These are phyloP conservation scores for Zaprionus obscuricornis DNA, from an alignment of 2,888 invertebrate genomes.

Conservation along the genomic window DNA sequence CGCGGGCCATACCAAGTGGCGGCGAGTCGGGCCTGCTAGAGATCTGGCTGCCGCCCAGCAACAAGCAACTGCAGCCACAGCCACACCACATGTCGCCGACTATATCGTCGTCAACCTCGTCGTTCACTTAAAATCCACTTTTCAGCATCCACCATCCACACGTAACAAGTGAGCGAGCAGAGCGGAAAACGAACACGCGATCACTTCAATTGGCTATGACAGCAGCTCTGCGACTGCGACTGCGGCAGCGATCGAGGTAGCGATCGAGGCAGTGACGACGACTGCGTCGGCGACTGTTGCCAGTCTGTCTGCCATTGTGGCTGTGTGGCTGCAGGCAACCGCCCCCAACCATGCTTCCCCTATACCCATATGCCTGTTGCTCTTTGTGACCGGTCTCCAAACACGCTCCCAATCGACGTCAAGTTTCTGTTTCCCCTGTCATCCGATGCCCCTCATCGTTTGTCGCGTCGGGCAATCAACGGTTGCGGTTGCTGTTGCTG, in stretches of 20 bases:
- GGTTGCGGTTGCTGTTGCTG: constrained; percentile 12
- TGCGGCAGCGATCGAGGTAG: too few relatives aligned
- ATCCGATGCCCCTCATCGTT: neutral
- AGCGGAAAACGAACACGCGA: constrained; percentile 69
- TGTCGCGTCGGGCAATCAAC: constrained; percentile 40
- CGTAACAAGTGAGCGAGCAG: constrained; percentile 30
- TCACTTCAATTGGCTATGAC: constrained; percentile 57
- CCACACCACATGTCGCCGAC: neutral
- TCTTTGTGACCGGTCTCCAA: constrained; percentile 16
- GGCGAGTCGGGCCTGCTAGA: neutral
- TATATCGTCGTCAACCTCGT: too few relatives aligned
- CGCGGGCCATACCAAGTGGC: constrained; percentile 5
- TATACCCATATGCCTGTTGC: neutral
- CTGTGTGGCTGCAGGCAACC: constrained; percentile 12
- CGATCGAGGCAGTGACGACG: too few relatives aligned
- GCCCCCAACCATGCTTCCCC: neutral
- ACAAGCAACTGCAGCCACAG: constrained; percentile 35
- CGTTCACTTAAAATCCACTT: neutral
- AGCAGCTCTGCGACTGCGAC: too few relatives aligned
- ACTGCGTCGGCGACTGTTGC: constrained; percentile 56
- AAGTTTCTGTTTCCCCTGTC: constrained; percentile 34
- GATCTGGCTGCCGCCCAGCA: constrained; percentile 69
- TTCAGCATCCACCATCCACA: constrained; percentile 26
- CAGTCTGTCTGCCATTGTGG: constrained; percentile 73
- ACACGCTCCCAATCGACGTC: constrained; percentile 27